Conservation (phyloP, 2,797 vertebrate species). For the Hydrophis major region DNA sequence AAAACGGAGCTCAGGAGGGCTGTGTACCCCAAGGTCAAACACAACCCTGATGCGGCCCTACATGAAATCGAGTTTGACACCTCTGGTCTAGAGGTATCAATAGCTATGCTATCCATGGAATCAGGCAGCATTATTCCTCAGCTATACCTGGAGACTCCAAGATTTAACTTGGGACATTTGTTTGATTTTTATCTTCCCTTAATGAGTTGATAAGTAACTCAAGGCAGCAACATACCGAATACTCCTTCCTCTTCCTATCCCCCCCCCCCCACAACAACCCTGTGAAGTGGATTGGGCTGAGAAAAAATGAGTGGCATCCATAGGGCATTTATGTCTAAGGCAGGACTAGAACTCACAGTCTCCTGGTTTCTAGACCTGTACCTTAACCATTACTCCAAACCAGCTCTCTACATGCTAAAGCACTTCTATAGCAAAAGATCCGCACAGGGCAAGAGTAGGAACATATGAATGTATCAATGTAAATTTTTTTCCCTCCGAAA, state of each 20-base stretch:
- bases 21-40: no score
- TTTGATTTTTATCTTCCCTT: not conserved
- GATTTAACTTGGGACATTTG: not conserved
- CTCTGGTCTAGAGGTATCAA: not conserved
- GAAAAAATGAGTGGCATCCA: not conserved
- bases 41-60: no score
- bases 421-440: not conserved
- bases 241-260: not conserved
- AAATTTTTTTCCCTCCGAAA: not conserved
- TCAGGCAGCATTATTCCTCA: not conserved
- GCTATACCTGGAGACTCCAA: not conserved
- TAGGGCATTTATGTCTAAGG: not conserved
- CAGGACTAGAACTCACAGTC: not conserved
- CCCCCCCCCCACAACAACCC: not conserved
- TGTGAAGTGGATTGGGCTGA: not conserved
- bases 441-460: not conserved
- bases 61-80: no score
- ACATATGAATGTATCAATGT: not conserved
- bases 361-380: not conserved
- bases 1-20: no score
- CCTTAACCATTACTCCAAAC: not conserved
- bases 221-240: not conserved
- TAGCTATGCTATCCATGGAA: not conserved
- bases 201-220: not conserved
- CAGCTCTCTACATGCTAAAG: not conserved